Base-by-base conservation (phyloP, 2,113 vertebrate genomes). In the Pardalotus punctatus region DNA sequence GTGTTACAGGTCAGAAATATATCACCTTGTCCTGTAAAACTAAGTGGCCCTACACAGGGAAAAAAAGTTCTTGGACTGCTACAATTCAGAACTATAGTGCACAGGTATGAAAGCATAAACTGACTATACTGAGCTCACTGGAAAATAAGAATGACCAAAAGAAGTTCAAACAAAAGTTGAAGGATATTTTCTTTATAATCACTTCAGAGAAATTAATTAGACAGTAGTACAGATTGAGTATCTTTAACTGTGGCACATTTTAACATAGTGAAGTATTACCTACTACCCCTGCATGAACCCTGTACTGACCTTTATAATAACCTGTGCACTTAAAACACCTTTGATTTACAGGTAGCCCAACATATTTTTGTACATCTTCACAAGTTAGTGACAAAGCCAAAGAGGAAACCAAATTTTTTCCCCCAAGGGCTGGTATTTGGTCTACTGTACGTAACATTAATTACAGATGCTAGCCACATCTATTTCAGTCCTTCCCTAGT, bases 11-110 rank as follows among this genome's bases (percentile, higher is more conserved):
- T 96, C 94, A 94, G 72, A 96, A 95, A 96, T 56, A 4, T 14
- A 80, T 90, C 93, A 96, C 93, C 73, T 93, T 94, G 94, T 89
- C 90, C 87, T 96, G 72, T 71, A 88, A 94, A 95, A 96, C 61
- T 81, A 91, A 94, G 48, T 93, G 71, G 87, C 42, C 67, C 48
- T 74, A 92, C 64, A 47, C 1, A 0, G 29, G 28, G 21, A 6
- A 36, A 83, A 81, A 8, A 24, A 81, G 56, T 86, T 89, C 60
- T 81, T 60, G 15, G 21, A 72, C 51, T 45, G 57, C 73, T 69
- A 80, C 58, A 61, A 18, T 71, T 86, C 66, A 81, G 29, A 80
- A 24, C 42, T 60, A 35, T 4, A 67, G 29, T 10, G 31, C 22
- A 81, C 21, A 90, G 23, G n/a, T 16, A 33, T 54, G 43, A 93